Conservation (phyloP, 2,888 invertebrate genomes). For the Nephrotoma guestfalica region DNA sequence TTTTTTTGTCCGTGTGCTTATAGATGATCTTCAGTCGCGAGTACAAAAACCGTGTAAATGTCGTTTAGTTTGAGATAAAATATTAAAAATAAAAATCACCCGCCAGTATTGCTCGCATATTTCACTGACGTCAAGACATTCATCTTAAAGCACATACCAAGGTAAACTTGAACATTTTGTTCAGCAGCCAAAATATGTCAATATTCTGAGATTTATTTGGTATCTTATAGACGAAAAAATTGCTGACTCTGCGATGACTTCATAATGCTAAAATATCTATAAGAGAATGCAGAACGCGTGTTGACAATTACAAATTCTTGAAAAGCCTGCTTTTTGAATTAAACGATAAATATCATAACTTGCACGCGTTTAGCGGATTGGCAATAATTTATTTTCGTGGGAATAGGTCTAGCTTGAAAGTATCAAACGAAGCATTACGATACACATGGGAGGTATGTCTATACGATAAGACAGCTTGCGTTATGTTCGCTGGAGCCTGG, state of each 20-base stretch:
- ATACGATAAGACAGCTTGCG: too few relatives aligned
- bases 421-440: too few relatives aligned
- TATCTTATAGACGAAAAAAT: neutral
- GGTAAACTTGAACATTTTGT: neutral
- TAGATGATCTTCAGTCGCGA: neutral
- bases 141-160: neutral
- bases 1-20: neutral
- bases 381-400: too few relatives aligned
- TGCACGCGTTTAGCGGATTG: too few relatives aligned
- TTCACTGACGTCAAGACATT: neutral
- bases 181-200: neutral
- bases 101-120: neutral
- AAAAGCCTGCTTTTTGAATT: too few relatives aligned
- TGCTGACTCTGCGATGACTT: neutral
- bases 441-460: too few relatives aligned
- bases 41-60: neutral
- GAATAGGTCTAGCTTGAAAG: too few relatives aligned
- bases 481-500: too few relatives aligned
- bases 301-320: too few relatives aligned
- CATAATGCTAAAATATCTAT: neutral
- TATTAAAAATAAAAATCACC: neutral
- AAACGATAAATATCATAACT: too few relatives aligned
- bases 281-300: neutral
- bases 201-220: neutral
- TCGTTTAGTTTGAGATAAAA: neutral